Evolutionary conservation across 2,888 invertebrate species (phyloP).

Genomic region (Caenorhabditis wallacei): DNA sequence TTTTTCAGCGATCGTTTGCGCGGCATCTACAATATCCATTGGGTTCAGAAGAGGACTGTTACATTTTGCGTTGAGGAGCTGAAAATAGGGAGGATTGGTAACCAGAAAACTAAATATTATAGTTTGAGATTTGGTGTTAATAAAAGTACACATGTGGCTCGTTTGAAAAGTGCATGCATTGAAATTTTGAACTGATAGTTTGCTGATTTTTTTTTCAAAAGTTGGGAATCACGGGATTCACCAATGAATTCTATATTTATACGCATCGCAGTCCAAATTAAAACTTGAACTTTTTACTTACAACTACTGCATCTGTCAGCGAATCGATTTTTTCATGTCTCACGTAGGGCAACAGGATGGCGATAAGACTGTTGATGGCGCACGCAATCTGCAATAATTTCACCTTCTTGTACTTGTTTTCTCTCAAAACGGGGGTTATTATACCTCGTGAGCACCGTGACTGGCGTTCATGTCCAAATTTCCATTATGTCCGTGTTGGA

Average conservation of each 20-base stretch:
- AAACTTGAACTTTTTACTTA: slow-evolving; percentile 6
- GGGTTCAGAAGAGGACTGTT: slow-evolving; percentile 40
- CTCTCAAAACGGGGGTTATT: not conserved
- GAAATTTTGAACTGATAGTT: too few relatives aligned
- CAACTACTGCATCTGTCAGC: slow-evolving; percentile 54
- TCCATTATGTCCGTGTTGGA: slow-evolving; percentile 59
- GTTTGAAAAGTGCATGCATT: too few relatives aligned
- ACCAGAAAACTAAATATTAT: too few relatives aligned
- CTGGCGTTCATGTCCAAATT: slow-evolving; percentile 58
- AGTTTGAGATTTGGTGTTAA: too few relatives aligned
- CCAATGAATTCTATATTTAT: too few relatives aligned
- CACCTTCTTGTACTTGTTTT: slow-evolving; percentile 33
- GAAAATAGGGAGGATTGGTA: slow-evolving; percentile 1
- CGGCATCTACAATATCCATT: slow-evolving; percentile 47
- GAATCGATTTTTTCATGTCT: slow-evolving; percentile 46
- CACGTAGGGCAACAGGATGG: slow-evolving; percentile 46
- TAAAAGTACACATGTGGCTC: too few relatives aligned
- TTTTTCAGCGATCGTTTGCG: slow-evolving; percentile 52
- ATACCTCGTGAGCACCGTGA: slow-evolving; percentile 51
- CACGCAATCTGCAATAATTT: slow-evolving; percentile 50
- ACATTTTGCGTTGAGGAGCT: slow-evolving; percentile 65
- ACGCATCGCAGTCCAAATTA: too few relatives aligned
- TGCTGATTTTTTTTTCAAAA: not conserved
- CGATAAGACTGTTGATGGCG: slow-evolving; percentile 53
- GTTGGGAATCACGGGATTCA: too few relatives aligned